Base-by-base conservation (phyloP, 2,113 vertebrate genomes). In the Hippocampus zosterae region DNA sequence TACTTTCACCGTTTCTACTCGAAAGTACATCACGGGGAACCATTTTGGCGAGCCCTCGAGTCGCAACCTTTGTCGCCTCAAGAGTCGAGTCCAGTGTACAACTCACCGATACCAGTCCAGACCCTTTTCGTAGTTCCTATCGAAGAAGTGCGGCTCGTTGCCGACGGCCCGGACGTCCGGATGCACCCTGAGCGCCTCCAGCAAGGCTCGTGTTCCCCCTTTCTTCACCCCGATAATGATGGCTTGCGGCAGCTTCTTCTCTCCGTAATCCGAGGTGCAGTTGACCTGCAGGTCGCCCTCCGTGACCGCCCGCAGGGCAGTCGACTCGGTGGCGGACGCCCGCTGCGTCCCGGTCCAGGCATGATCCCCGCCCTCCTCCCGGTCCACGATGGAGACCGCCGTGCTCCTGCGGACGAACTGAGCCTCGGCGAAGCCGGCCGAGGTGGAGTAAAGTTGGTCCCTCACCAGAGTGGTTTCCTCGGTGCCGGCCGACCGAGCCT, bases 211-310 rank as follows among this genome's bases (percentile, higher is more conserved):
- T 61, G 97, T 98, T 1, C 96, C 97, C 23, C 96, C 96, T 80
- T 99, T 99, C 91, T 99, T 99, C 89, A 98, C 97, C 62, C 97
- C 97, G 73, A 99, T 94, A 87, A 99, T 98, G 41, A 99, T 95
- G 62, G 96, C 96, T 82, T 98, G 96, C 59, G 97, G 97, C 76
- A 99, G 91, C 80, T 95, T 95, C 88, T 97, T 94, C 87, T 93
- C 95, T 59, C 97, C 97, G 46, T 96, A 98, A 93, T 96, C 95
- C 66, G 94, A 93, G 72, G 96, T 93, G 88, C 94, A 92, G 90
- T 92, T 92, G 74, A 86, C 81, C 80, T 84, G 71, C 72, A 93
- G 92, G 48, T 94, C 94, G 82, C 94, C 93, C 88, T 94, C 94
- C 72, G 92, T 91, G 82, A 94, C 92, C 75, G 95, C 94, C 87